Conservation (phyloP, 2,888 invertebrate species). For the Podabrus alpinus region DNA sequence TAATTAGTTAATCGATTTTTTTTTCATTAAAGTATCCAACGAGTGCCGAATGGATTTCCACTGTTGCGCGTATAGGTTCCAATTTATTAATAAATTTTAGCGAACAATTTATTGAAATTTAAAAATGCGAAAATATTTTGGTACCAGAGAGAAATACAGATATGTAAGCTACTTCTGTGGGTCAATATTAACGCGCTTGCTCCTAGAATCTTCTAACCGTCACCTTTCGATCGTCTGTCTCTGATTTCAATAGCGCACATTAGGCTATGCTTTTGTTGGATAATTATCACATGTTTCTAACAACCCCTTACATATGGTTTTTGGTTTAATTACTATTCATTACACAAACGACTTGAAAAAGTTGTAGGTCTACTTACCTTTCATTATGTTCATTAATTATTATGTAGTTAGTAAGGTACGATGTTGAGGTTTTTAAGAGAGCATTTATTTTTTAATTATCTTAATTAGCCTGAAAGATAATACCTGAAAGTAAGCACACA, state of each 20-base stretch:
- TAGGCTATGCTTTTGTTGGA: neutral
- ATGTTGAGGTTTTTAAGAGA: neutral
- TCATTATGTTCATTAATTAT: neutral
- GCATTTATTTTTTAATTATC: neutral
- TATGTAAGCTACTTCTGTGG: conserved; percentile 27
- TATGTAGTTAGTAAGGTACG: neutral
- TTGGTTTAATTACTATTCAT: neutral
- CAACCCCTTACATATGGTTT: neutral
- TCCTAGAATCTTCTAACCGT: conserved; percentile 27
- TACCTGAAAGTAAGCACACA: neutral
- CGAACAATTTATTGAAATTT: conserved; percentile 21
- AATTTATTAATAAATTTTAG: conserved; percentile 14
- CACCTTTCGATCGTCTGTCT: conserved; percentile 15
- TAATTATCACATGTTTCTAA: neutral
- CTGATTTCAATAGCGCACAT: neutral
- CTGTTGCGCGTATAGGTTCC: neutral
- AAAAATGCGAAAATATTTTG: conserved; percentile 27
- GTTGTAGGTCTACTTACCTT: neutral
- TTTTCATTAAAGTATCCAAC: neutral
- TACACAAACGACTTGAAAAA: neutral
- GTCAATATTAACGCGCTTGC: conserved; percentile 45
- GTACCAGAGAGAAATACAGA: conserved; percentile 22
- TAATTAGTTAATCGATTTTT: neutral
- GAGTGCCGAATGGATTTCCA: neutral
- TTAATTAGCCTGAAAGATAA: neutral